A percentile compares a stretch with the other conserved stretches of the same genome.
Evolutionary conservation across 2,113 vertebrate genomes (phyloP).

Genomic region (Jaculus jaculus): DNA sequence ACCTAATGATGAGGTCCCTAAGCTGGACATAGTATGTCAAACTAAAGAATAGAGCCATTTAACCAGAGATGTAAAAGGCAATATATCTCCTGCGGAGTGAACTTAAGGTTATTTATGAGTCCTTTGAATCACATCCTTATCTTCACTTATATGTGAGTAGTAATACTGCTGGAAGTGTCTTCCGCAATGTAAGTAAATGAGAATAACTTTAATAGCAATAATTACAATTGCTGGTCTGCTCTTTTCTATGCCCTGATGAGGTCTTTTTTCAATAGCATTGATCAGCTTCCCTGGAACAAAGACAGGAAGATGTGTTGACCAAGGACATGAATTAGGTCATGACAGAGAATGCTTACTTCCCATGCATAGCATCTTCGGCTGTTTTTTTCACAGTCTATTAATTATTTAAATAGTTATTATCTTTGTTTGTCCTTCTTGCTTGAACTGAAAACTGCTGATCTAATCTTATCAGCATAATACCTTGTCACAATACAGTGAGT

Average conservation of each 20-base stretch:
- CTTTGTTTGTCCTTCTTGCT: conserved; percentile 79
- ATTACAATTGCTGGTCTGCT: conserved; percentile 4
- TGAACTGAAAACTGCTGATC: conserved; percentile 74
- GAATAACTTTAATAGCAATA: conserved; percentile 49
- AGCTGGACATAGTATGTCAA: background rate
- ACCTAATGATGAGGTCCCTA: conserved; percentile 17
- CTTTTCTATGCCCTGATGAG: background rate
- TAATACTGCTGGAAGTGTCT: conserved; percentile 15
- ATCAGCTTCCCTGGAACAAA: conserved; percentile 63
- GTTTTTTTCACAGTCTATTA: conserved; percentile 72
- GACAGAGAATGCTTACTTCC: conserved; percentile 67
- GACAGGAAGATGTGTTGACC: conserved; percentile 46
- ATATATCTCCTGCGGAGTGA: conserved; percentile 6
- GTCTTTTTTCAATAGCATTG: background rate
- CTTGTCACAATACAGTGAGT: conserved; percentile 5
- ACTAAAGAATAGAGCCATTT: conserved; percentile 60
- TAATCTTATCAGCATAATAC: conserved; percentile 55
- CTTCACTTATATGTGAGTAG: conserved; percentile 13
- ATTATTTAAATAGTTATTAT: conserved; percentile 83
- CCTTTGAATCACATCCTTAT: conserved; percentile 39
- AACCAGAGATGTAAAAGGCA: conserved; percentile 37
- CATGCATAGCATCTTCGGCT: conserved; percentile 64
- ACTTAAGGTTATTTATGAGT: conserved; percentile 42
- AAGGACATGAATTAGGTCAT: conserved; percentile 68
- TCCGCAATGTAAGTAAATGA: conserved; percentile 43